Evolutionary conservation across 2,797 vertebrate species (phyloP).

Genomic region (Echeneis naucrates): DNA sequence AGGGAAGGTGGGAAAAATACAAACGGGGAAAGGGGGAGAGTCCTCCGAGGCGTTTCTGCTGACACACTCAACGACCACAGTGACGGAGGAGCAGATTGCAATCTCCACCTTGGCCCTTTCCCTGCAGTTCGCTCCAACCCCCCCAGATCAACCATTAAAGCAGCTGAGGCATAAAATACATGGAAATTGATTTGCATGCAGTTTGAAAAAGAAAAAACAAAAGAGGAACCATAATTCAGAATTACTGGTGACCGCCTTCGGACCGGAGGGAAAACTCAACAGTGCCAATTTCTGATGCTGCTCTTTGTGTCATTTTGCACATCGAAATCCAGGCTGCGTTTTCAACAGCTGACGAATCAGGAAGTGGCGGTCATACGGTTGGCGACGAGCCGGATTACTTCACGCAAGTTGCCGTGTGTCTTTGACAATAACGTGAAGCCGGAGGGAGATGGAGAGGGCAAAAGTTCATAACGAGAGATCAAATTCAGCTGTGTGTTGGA

Average conservation of each 20-base stretch:
- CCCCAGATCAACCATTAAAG: slow-evolving; percentile 39
- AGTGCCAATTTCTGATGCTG: neutral
- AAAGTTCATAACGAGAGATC: neutral
- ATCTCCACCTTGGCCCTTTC: slow-evolving; percentile 44
- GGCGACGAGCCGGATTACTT: neutral
- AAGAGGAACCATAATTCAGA: no score
- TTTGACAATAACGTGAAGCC: neutral
- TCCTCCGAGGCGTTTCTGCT: slow-evolving; percentile 44
- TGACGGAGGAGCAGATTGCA: slow-evolving; percentile 57
- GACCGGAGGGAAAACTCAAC: slow-evolving; percentile 9
- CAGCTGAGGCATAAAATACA: slow-evolving; percentile 53
- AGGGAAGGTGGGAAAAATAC: neutral
- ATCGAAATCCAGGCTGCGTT: slow-evolving; percentile 5
- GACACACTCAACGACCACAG: slow-evolving; percentile 60
- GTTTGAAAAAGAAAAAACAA: slow-evolving; percentile 16
- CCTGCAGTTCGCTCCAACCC: slow-evolving; percentile 40
- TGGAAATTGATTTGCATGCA: slow-evolving; percentile 67
- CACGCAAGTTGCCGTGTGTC: neutral
- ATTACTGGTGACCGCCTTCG: neutral
- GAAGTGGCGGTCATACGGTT: no score
- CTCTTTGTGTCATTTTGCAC: slow-evolving; percentile 36
- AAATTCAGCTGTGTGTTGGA: neutral
- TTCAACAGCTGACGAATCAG: neutral
- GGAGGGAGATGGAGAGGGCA: neutral
- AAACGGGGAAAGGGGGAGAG: neutral